Evolutionary conservation across 2,113 vertebrate species (phyloP).

Genomic region (Montifringilla adamsi): DNA sequence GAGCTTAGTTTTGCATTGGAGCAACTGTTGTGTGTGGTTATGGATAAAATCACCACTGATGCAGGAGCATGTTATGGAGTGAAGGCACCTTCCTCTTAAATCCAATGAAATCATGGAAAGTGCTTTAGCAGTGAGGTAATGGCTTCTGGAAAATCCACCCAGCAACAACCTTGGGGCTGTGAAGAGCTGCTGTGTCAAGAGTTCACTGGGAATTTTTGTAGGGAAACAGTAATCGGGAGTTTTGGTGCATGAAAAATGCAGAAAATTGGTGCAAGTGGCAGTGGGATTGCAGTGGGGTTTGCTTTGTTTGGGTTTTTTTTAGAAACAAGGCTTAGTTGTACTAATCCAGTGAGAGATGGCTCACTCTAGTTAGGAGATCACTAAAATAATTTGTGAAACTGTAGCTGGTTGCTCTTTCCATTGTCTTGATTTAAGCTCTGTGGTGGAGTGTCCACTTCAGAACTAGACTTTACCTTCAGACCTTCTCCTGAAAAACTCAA

Average conservation of each 20-base stretch:
- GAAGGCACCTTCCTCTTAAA: conserved; percentile 1
- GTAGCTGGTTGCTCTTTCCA: neutral
- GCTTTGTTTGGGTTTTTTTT: neutral
- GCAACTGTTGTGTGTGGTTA: neutral
- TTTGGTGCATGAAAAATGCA: neutral
- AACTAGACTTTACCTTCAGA: neutral
- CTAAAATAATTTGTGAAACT: neutral
- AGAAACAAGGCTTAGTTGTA: neutral
- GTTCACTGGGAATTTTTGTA: neutral
- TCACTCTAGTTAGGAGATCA: neutral
- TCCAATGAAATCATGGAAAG: neutral
- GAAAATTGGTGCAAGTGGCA: neutral
- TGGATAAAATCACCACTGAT: neutral
- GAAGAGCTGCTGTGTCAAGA: neutral
- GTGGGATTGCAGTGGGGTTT: neutral
- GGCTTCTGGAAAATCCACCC: neutral
- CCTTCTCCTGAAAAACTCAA: neutral
- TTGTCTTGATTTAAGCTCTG: neutral
- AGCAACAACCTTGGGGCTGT: neutral
- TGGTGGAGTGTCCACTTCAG: neutral
- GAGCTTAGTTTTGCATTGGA: neutral
- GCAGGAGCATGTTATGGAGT: neutral
- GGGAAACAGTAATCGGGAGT: neutral
- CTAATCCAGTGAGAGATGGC: neutral
- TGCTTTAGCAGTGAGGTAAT: conserved; percentile 2